Percentiles rank a stretch among this genome's conserved stretches.
Evolutionary conservation across 1,140 invertebrate genomes (phyloP).

Genomic region (Conus betulinus): DNA sequence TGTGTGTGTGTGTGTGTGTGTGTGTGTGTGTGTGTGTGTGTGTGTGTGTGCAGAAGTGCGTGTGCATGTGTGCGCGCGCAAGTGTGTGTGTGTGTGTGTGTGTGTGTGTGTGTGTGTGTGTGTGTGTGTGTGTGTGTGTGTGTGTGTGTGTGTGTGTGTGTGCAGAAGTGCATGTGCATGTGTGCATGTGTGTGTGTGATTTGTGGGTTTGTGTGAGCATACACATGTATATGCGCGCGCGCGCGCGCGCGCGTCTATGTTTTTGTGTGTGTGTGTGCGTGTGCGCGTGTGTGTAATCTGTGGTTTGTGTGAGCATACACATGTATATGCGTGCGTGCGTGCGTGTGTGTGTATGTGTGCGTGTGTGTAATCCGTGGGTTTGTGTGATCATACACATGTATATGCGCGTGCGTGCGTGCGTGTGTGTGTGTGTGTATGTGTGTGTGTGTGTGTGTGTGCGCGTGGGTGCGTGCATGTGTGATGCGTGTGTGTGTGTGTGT

Average conservation of each 20-base stretch:
- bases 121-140: not conserved
- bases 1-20: not conserved
- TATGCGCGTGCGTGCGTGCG: not conserved
- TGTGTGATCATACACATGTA: no score
- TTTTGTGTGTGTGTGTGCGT: not conserved
- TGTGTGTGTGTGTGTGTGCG: no score
- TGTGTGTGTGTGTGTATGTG: no score
- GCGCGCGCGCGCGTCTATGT: no score
- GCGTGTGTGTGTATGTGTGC: not conserved
- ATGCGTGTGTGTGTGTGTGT: not conserved
- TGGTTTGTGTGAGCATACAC: no score
- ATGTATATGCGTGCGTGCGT: not conserved
- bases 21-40: not conserved
- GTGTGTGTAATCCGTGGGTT: not conserved
- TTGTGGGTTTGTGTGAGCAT: no score
- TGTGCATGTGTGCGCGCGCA: not conserved
- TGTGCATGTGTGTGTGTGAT: no score
- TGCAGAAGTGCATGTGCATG: no score
- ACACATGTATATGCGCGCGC: no score
- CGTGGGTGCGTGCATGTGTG: no score
- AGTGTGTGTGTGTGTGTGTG: not conserved
- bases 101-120: not conserved
- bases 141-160: conserved; percentile 10
- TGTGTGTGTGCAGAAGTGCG: not conserved
- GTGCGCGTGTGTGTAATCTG: not conserved